Evolutionary conservation across 2,797 vertebrate species (phyloP).

Genomic region (Clarias pachynema): DNA sequence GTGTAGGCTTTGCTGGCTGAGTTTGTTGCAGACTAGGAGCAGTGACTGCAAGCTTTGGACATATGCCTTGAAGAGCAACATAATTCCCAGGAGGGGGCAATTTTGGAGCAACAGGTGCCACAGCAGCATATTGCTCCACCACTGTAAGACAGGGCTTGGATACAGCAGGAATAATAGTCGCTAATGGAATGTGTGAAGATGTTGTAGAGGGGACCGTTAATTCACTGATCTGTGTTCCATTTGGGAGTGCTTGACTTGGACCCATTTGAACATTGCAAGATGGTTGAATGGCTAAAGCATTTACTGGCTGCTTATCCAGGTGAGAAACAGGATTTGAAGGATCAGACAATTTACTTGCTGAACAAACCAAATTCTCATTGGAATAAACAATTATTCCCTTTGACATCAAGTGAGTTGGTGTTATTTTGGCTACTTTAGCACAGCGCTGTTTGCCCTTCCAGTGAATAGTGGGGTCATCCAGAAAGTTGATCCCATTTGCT

Average conservation of each 20-base stretch:
- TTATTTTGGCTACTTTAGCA: constrained; percentile 89
- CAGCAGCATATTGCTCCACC: constrained; percentile 74
- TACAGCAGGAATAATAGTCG: constrained; percentile 72
- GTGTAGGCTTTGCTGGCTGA: constrained; percentile 61
- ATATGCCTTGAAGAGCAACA: constrained; percentile 73
- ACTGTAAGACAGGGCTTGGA: constrained; percentile 73
- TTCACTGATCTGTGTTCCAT: constrained; percentile 62
- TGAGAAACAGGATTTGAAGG: constrained; percentile 78
- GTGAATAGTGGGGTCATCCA: constrained; percentile 94
- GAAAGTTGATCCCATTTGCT: constrained; percentile 92
- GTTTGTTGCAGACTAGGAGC: constrained; percentile 65
- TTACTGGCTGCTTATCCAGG: constrained; percentile 82
- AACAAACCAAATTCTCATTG: constrained; percentile 82
- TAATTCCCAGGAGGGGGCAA: constrained; percentile 76
- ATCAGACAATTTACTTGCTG: constrained; percentile 79
- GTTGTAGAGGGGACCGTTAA: constrained; percentile 69
- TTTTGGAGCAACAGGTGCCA: constrained; percentile 64
- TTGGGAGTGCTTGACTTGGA: constrained; percentile 43
- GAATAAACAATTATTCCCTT: constrained; percentile 95
- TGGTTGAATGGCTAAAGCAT: constrained; percentile 85
- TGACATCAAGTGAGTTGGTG: constrained; percentile 85
- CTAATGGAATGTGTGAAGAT: constrained; percentile 75
- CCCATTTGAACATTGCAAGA: constrained; percentile 77
- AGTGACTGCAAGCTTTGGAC: constrained; percentile 67
- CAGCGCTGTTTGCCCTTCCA: constrained; percentile 94